Base-by-base conservation (phyloP, 2,888 invertebrate genomes). In the Rotaria macrura region DNA sequence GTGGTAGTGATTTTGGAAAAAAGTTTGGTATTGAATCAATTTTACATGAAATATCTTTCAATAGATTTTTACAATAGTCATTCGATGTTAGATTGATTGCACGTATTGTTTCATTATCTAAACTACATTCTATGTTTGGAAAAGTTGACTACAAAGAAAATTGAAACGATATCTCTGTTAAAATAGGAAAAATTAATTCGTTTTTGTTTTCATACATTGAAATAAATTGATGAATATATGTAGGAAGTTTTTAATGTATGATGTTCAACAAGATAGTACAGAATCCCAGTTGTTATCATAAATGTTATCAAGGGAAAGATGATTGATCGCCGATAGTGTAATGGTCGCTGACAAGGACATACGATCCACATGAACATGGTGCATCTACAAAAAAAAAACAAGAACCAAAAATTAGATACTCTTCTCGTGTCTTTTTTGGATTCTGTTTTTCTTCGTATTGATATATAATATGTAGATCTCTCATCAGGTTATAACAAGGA, bases 1-100 rank as follows among this genome's bases (percentile, higher is more conserved):
- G 40, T n/a, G 79, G 79, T 79, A 79, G n/a, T 79, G 40, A 43
- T 43, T 43, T n/a, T 12, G 79, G 79, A 79, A 43, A 79, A n/a
- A 79, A 79, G n/a, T 43, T 40, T 79, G 40, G 12, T 9, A 4
- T 79, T 12, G 79, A 25, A 25, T 40, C 12, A 79, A 79, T 40
- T 43, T 79, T 9, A 43, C 79, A 79, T n/a, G 79, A 79, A n/a
- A 43, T 40, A 40, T 79, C 43, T 43, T 43, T 23, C n/a, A 79
- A 23, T n/a, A 38, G 9, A 12, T 40, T 23, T 79, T 79, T 79
- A n/a, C 79, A 79, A 43, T 79, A 79, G 12, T 79, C 25, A 43
- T 7, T 43, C 4, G 40, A 10, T 25, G 43, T n/a, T 43, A 10
- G 14, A n/a, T 40, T 12, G 12, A 79, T 43, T 43, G 43, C 40